Conservation (phyloP, 2,797 vertebrate species). For the Xiphophorus birchmanni region DNA sequence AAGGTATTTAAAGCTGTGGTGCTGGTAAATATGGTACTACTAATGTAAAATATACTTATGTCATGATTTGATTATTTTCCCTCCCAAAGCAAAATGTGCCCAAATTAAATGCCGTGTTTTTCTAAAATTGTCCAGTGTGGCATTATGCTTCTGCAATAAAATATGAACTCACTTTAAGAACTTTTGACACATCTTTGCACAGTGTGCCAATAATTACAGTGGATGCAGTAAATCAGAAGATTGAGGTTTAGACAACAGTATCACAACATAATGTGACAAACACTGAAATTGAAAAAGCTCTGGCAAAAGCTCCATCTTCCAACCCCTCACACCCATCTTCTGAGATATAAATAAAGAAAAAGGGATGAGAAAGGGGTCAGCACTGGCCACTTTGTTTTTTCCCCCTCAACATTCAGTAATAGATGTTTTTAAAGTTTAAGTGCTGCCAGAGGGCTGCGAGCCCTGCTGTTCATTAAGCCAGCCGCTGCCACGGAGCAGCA, state of each 20-base stretch:
- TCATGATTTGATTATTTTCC: not conserved
- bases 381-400: constrained; percentile 88
- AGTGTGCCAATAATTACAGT: not conserved
- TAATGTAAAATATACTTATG: not conserved
- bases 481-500: constrained; percentile 89
- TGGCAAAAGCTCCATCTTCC: constrained; percentile 34
- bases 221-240: not conserved
- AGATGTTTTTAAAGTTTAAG: constrained; percentile 99
- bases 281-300: constrained; percentile 14
- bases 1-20: not conserved
- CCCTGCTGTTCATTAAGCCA: constrained; percentile 94
- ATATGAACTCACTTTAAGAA: not conserved
- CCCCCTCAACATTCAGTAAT: constrained; percentile 90
- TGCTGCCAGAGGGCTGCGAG: constrained; percentile 91
- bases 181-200: not conserved
- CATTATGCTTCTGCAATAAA: not conserved
- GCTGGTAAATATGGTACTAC: not conserved
- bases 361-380: constrained; percentile 87
- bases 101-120: not conserved
- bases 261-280: constrained; percentile 22
- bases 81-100: not conserved
- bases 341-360: constrained; percentile 60
- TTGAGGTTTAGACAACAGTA: constrained; percentile 4
- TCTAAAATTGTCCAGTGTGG: not conserved
- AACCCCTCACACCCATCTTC: constrained; percentile 61